These are phyloP conservation scores for Leptestheria dahalacensis DNA, from an alignment of 1,140 invertebrate genomes.

Conservation along the genomic window DNA sequence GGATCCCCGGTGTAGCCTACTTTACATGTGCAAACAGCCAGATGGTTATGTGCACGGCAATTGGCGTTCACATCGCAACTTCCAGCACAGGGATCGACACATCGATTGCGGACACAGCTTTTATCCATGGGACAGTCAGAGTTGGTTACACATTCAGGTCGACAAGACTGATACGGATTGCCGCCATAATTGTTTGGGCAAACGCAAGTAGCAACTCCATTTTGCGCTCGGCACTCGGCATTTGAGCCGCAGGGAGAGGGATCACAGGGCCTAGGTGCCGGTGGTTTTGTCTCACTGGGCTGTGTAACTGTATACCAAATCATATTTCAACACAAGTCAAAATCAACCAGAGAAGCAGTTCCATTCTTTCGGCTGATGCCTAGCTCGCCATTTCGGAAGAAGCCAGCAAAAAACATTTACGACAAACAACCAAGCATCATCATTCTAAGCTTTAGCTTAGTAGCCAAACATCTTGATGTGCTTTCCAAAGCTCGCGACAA, in stretches of 20 bases:
- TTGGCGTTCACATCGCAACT: constrained; percentile 54
- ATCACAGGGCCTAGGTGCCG: too few species aligned
- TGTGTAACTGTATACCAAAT: too few species aligned
- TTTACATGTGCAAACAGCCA: constrained; percentile 52
- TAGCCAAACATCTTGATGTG: too few species aligned
- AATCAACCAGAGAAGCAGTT: too few species aligned
- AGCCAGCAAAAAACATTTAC: too few species aligned
- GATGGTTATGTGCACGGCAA: constrained; percentile 52
- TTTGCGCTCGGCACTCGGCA: constrained; percentile 25
- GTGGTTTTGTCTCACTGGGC: too few species aligned
- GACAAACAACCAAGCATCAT: too few species aligned
- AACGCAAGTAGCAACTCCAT: neutral
- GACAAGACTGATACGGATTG: constrained; percentile 55
- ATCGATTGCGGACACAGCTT: constrained; percentile 56
- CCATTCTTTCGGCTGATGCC: too few species aligned
- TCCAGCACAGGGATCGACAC: constrained; percentile 57
- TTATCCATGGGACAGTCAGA: constrained; percentile 50
- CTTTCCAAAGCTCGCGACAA: too few species aligned
- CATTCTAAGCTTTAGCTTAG: too few species aligned
- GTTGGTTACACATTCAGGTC: constrained; percentile 55
- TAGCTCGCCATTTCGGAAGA: too few species aligned
- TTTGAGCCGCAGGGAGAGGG: constrained; percentile 28
- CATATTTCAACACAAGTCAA: too few species aligned
- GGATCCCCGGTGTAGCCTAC: constrained; percentile 53
- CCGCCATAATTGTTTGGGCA: constrained; percentile 43